Evolutionary conservation across 2,888 invertebrate species (phyloP).

Genomic region (Dugesia japonica): DNA sequence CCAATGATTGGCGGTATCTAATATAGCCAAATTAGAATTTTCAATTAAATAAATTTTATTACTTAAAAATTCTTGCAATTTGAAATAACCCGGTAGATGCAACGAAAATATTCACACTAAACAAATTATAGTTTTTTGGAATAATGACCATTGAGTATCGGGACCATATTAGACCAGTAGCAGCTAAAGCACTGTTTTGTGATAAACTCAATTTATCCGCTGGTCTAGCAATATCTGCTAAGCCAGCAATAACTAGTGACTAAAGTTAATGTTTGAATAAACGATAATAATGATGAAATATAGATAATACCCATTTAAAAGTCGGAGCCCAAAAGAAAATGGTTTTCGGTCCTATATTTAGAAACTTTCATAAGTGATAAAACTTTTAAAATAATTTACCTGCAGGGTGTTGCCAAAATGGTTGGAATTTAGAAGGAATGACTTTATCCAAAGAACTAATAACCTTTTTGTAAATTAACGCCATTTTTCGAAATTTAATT

Average conservation of each 20-base stretch:
- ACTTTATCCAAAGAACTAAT: not conserved
- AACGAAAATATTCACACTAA: slow-evolving; percentile 90
- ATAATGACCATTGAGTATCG: slow-evolving; percentile 85
- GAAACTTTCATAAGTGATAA: too few species aligned
- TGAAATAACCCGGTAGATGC: slow-evolving; percentile 70
- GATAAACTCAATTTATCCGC: slow-evolving; percentile 68
- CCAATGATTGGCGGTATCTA: too few species aligned
- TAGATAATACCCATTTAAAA: slow-evolving; percentile 4
- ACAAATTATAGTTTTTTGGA: slow-evolving; percentile 82
- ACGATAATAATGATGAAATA: too few species aligned
- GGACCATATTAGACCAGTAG: slow-evolving; percentile 83
- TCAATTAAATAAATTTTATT: too few species aligned
- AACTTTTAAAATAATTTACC: not conserved
- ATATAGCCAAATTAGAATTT: too few species aligned
- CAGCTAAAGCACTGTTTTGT: slow-evolving; percentile 66
- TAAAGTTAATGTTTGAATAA: too few species aligned
- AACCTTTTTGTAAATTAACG: not conserved
- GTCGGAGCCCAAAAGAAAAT: slow-evolving; percentile 7
- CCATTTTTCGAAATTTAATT: too few species aligned
- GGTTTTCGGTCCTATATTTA: not conserved
- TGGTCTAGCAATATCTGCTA: slow-evolving; percentile 72
- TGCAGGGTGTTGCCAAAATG: not conserved
- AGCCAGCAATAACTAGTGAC: slow-evolving; percentile 51
- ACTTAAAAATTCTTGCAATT: slow-evolving; percentile 57
- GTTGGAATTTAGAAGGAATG: not conserved